Conservation (phyloP, 1,140 invertebrate species). For the Pectinophora gossypiella region DNA sequence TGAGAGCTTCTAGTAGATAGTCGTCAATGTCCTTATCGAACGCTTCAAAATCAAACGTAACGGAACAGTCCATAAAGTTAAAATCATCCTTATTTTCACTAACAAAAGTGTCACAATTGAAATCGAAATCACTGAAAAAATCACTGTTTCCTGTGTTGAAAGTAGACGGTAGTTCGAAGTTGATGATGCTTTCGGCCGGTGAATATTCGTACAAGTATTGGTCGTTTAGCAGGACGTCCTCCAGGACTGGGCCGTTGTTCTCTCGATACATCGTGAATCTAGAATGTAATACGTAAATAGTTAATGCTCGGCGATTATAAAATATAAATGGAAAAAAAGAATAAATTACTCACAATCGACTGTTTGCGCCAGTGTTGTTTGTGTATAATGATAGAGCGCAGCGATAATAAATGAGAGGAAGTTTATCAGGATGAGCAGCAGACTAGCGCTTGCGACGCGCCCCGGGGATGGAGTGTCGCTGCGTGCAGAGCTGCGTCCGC, state of each 20-base stretch:
- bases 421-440: slow-evolving; percentile 21
- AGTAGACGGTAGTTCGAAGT: slow-evolving; percentile 52
- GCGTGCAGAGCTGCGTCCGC: slow-evolving; percentile 21
- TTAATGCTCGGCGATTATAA: not conserved
- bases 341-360: not conserved
- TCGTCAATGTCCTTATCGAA: slow-evolving; percentile 54
- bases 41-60: slow-evolving; percentile 52
- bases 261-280: slow-evolving; percentile 56
- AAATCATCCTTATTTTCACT: slow-evolving; percentile 36
- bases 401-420: slow-evolving; percentile 8
- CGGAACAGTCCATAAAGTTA: slow-evolving; percentile 31
- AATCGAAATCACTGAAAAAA: slow-evolving; percentile 54
- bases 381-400: not conserved
- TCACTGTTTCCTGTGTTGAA: slow-evolving; percentile 32
- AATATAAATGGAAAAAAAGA: not conserved
- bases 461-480: slow-evolving; percentile 44
- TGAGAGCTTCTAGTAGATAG: slow-evolving; percentile 50
- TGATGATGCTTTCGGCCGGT: slow-evolving; percentile 60
- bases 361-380: slow-evolving; percentile 11
- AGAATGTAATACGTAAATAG: slow-evolving; percentile 20
- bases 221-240: slow-evolving; percentile 51
- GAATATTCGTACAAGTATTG: slow-evolving; percentile 57
- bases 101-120: slow-evolving; percentile 43
- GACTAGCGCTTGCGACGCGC: slow-evolving; percentile 34
- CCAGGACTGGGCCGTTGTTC: slow-evolving; percentile 28